Percentiles rank a stretch among this genome's conserved stretches.
Evolutionary conservation across 2,888 invertebrate species (phyloP).

Genomic region (Bhutanitis thaidina): DNA sequence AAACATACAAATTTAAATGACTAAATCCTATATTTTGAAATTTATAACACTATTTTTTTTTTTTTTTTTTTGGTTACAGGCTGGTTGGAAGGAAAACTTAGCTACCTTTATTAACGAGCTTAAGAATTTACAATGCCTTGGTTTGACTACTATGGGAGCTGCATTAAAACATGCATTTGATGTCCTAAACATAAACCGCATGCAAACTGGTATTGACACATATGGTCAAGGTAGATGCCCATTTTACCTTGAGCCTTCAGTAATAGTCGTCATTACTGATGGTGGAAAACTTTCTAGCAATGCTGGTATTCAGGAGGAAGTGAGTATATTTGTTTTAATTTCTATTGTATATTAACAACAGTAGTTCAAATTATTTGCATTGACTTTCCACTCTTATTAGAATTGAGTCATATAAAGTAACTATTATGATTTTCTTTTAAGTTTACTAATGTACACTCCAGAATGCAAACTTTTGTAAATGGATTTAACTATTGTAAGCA

Average conservation of each 20-base stretch:
- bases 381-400: too few species aligned
- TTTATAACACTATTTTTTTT: too few species aligned
- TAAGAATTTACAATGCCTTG: conserved; percentile 96
- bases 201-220: conserved; percentile 99
- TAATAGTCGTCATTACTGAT: conserved; percentile 99
- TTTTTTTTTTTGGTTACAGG: conserved; percentile 79
- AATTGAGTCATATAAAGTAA: too few species aligned
- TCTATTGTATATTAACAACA: too few species aligned
- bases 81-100: conserved; percentile 99
- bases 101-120: conserved; percentile 98
- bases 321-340: conserved; percentile 56
- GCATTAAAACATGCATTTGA: conserved; percentile 98
- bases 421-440: too few species aligned
- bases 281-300: conserved; percentile 94
- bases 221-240: conserved; percentile 99
- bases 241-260: conserved; percentile 97
- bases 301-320: conserved; percentile 92
- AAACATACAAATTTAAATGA: too few species aligned
- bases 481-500: too few species aligned
- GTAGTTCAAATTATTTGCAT: too few species aligned
- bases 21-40: too few species aligned
- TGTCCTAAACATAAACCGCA: conserved; percentile 97
- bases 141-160: conserved; percentile 95
- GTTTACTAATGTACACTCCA: too few species aligned
- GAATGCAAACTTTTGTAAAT: too few species aligned